Evolutionary conservation across 1,140 invertebrate species (phyloP), one percentile per base, ranked within the genome.

Genomic region (Heliconius himera): DNA sequence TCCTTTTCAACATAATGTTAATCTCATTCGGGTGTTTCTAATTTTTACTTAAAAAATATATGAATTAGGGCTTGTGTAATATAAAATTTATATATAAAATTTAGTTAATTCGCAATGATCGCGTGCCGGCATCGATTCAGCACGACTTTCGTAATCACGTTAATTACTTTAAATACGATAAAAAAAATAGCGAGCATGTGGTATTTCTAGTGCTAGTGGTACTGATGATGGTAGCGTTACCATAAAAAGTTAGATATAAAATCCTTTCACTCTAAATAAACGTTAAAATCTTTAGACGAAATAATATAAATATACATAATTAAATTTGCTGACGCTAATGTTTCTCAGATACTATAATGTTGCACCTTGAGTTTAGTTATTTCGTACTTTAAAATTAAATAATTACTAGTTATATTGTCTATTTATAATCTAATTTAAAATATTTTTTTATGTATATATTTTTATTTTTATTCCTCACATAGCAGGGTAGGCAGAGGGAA

Each of bases 101-200:
- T 20, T 22, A 60, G 20, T 9, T 22, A 75, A 79, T 70, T 78
- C 54, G 71, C 70, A 56, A 38, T 20, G 56, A 13, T 79, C 78
- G 78, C 78, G 78, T 79, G 78, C 73, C 78, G 16, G 51, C 73
- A 60, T 74, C 81, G 81, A 82, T 81, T 84, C 71, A 56, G 79
- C 77, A 49, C 84, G 77, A 85, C 71, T 90, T 85, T 85, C 83
- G 82, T 84, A 91, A 91, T 85, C 82, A 74, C 73, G 72, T 80
- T 87, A 89, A 90, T 90, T 91, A 91, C 81, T 77, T 84, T 83
- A 85, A 85, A 82, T 80, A 76, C 78, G 77, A 76, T 75, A 82
- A 85, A 85, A n/a, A 51, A 82, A 90, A 89, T 86, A 74, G 76
- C 76, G 46, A 73, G 71, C 87, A 87, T 82, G 75, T 56, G 76